These are phyloP conservation scores for Agelastica alni DNA, from an alignment of 2,888 invertebrate species.

Conservation along the genomic window DNA sequence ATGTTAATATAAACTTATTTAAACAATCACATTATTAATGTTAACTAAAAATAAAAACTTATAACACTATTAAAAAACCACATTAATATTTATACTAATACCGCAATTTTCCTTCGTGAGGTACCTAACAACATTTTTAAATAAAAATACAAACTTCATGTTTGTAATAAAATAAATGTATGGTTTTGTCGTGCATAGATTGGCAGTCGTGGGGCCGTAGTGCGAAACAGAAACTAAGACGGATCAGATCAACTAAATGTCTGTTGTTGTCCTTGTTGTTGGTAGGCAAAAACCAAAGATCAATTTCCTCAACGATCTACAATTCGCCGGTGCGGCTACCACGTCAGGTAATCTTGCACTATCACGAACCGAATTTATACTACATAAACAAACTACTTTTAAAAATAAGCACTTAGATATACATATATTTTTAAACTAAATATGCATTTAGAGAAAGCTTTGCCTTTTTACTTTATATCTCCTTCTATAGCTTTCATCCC, in stretches of 20 bases:
- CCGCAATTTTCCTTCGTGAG: background rate
- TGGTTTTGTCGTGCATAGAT: conserved; percentile 55
- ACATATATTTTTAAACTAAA: conserved; percentile 31
- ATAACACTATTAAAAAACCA: conserved; percentile 11
- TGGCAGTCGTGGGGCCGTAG: conserved; percentile 48
- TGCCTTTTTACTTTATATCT: conserved; percentile 53
- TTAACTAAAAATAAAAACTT: conserved; percentile 23
- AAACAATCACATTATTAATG: too few relatives aligned
- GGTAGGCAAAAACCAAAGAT: conserved; percentile 22
- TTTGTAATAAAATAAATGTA: conserved; percentile 51
- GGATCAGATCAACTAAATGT: conserved; percentile 24
- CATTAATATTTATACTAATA: too few relatives aligned
- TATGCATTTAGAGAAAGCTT: conserved; percentile 50
- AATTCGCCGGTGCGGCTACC: conserved; percentile 46
- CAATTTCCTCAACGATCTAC: conserved; percentile 19
- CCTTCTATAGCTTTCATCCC: conserved; percentile 55
- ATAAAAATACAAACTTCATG: conserved; percentile 37
- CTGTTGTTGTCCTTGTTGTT: conserved; percentile 27
- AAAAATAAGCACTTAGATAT: conserved; percentile 22
- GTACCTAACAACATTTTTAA: conserved; percentile 21
- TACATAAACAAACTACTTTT: conserved; percentile 18
- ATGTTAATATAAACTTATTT: conserved; percentile 1
- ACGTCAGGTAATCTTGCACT: conserved; percentile 54
- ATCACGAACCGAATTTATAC: conserved; percentile 52
- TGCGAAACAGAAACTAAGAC: conserved; percentile 18